A percentile compares a stretch with the other conserved stretches of the same genome.
Conservation (phyloP, 2,797 vertebrate genomes). For the Philypnodon macrostomus region DNA sequence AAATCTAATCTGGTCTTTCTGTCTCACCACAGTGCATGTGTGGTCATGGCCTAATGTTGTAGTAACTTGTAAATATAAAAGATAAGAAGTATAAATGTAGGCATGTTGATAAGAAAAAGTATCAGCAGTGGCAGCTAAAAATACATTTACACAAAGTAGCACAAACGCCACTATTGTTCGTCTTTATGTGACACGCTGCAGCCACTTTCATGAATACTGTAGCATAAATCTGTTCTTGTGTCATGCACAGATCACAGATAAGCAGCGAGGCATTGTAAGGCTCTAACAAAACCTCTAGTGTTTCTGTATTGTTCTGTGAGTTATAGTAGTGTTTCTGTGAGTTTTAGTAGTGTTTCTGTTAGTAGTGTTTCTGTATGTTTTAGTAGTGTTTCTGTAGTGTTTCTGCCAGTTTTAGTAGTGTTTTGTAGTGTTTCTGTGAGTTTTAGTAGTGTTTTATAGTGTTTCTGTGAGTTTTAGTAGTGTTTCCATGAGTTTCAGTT, state of each 20-base stretch:
- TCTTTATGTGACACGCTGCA: slow-evolving; percentile 36
- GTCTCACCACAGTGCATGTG: slow-evolving; percentile 13
- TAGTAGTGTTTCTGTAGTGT: too few relatives aligned
- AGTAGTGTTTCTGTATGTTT: too few relatives aligned
- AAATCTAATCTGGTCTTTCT: too few relatives aligned
- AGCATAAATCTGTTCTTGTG: slow-evolving; percentile 47
- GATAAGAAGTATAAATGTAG: slow-evolving; percentile 48
- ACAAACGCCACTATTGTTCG: slow-evolving; percentile 63
- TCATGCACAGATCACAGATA: slow-evolving; percentile 50
- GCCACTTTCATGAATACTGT: slow-evolving; percentile 53
- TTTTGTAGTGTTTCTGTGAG: too few relatives aligned
- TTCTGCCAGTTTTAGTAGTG: too few relatives aligned
- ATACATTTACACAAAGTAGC: slow-evolving; percentile 34
- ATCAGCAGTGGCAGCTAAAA: slow-evolving; percentile 40
- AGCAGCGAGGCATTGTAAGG: slow-evolving; percentile 35
- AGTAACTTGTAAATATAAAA: slow-evolving; percentile 31
- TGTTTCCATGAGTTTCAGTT: too few relatives aligned
- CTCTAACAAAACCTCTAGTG: slow-evolving; percentile 64
- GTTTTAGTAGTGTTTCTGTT: too few relatives aligned
- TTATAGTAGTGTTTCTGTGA: too few relatives aligned
- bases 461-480: too few relatives aligned
- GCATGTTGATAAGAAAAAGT: slow-evolving; percentile 41
- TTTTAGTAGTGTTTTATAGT: too few relatives aligned
- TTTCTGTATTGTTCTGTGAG: too few relatives aligned
- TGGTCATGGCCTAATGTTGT: slow-evolving; percentile 45